Evolutionary conservation across 2,797 vertebrate species (phyloP).

Genomic region (Xiphophorus birchmanni): DNA sequence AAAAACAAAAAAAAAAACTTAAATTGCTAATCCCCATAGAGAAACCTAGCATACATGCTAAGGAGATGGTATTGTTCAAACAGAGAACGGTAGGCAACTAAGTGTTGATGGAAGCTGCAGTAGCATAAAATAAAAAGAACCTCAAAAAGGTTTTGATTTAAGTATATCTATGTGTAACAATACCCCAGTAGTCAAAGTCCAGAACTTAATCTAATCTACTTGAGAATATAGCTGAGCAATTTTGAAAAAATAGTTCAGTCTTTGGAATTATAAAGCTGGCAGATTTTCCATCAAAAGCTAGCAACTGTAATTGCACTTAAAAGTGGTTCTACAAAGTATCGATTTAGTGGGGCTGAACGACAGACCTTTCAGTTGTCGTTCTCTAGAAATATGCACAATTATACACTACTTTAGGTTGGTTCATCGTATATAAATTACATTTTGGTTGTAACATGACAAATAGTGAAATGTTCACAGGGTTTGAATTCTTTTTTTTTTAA

Average conservation of each 20-base stretch:
- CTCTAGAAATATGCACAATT: not conserved
- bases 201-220: not conserved
- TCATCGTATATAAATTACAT: not conserved
- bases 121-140: not conserved
- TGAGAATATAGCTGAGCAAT: not conserved
- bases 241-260: not conserved
- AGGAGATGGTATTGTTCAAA: not conserved
- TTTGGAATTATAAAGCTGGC: not conserved
- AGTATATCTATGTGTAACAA: not conserved
- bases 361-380: not conserved
- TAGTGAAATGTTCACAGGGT: not conserved
- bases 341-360: not conserved
- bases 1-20: not conserved
- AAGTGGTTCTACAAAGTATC: not conserved
- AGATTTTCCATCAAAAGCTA: not conserved
- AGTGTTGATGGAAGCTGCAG: not conserved
- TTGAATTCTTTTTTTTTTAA: not conserved
- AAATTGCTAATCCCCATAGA: not conserved
- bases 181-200: not conserved
- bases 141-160: not conserved
- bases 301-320: not conserved
- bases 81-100: not conserved
- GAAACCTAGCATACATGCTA: not conserved
- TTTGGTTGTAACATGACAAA: not conserved
- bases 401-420: not conserved